phyloP scores from a whole-genome alignment of 1,140 invertebrate species.

The Drosophila takahashii region DNA sequence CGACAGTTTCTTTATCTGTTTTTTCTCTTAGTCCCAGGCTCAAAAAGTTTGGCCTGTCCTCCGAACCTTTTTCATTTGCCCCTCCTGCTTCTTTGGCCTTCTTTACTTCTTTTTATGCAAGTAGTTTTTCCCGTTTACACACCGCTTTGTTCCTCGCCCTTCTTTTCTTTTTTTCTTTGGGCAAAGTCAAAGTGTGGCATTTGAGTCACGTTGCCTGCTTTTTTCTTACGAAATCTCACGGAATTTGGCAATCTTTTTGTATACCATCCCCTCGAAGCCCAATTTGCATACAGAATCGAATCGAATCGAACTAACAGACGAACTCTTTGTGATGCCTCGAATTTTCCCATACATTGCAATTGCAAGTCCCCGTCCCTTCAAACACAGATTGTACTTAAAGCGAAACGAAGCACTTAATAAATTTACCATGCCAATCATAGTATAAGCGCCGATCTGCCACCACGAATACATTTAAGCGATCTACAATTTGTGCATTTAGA shows the following conservation, averaged over 20 bases:
- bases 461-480: conserved; percentile 40
- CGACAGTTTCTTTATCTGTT: conserved; percentile 45
- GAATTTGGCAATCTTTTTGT: conserved; percentile 18
- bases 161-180: conserved; percentile 16
- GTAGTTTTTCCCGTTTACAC: conserved; percentile 35
- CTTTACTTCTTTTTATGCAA: conserved; percentile 45
- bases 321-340: conserved; percentile 33
- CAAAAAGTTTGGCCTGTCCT: conserved; percentile 48
- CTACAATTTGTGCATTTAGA: conserved; percentile 44
- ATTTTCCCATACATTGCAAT: conserved; percentile 9
- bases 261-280: conserved; percentile 3
- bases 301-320: conserved; percentile 15
- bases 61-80: conserved; percentile 21
- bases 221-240: conserved; percentile 16
- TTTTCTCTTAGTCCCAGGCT: conserved; percentile 30
- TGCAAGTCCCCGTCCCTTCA: conserved; percentile 7
- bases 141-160: conserved; percentile 16
- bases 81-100: conserved; percentile 17
- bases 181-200: conserved; percentile 59
- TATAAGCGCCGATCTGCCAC: conserved; percentile 49
- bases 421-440: conserved; percentile 34
- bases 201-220: conserved; percentile 52
- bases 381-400: conserved; percentile 62
- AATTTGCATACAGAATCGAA: conserved; percentile 43
- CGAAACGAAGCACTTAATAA: conserved; percentile 63